Evolutionary conservation across 1,140 invertebrate species (phyloP).

Genomic region (Calosoma granatense): DNA sequence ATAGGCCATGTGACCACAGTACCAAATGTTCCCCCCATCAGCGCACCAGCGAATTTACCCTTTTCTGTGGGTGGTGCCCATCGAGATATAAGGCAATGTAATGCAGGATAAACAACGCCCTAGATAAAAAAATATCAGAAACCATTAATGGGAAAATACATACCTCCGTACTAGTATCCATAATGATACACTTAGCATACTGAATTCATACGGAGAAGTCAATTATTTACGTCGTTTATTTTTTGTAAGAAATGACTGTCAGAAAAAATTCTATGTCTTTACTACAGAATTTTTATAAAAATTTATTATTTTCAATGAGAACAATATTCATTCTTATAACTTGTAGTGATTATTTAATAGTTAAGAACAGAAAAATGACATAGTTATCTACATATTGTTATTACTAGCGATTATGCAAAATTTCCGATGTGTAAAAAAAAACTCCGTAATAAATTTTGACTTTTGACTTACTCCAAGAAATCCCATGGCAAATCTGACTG

Average conservation of each 20-base stretch:
- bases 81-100: constrained; percentile 58
- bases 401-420: constrained; percentile 8
- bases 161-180: background rate
- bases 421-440: no score
- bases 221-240: no score
- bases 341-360: constrained; percentile 15
- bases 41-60: constrained; percentile 60
- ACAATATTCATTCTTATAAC: no score
- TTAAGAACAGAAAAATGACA: background rate
- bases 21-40: constrained; percentile 66
- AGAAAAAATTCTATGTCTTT: no score
- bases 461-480: constrained; percentile 47
- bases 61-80: constrained; percentile 69
- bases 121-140: no score
- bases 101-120: constrained; percentile 61
- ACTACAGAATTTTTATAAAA: no score
- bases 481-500: constrained; percentile 52
- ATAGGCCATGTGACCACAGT: constrained; percentile 65
- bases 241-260: no score
- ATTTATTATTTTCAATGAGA: no score
- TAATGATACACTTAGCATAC: constrained; percentile 10
- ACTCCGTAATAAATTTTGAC: background rate
- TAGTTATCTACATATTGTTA: background rate
- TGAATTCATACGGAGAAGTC: constrained; percentile 9
- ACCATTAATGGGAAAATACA: background rate